phyloP scores from a whole-genome alignment of 1,140 invertebrate species.

The Atta texana region DNA sequence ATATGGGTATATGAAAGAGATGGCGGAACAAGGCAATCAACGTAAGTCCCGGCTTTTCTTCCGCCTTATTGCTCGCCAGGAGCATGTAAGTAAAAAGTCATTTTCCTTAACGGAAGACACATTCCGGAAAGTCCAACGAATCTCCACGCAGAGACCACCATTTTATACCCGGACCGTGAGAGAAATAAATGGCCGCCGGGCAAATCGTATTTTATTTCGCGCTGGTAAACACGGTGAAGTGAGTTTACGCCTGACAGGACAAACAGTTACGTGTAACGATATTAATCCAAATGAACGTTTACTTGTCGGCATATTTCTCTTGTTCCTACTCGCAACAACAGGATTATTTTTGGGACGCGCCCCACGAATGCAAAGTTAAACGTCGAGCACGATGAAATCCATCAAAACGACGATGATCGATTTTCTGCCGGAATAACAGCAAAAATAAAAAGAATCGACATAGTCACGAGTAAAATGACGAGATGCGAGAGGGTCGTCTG shows the following conservation, averaged over 20 bases:
- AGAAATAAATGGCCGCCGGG: conserved; percentile 69
- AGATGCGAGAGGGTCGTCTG: not conserved
- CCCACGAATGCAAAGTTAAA: conserved; percentile 38
- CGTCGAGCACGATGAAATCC: conserved; percentile 26
- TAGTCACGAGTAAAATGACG: conserved; percentile 13
- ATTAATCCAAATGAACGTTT: conserved; percentile 76
- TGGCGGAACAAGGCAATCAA: conserved; percentile 26
- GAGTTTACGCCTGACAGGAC: conserved; percentile 71
- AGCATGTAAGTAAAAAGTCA: conserved; percentile 55
- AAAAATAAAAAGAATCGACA: not conserved
- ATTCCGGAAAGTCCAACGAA: conserved; percentile 42
- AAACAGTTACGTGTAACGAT: conserved; percentile 74
- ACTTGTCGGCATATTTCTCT: conserved; percentile 69
- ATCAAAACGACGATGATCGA: conserved; percentile 35
- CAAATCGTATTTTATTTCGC: conserved; percentile 76
- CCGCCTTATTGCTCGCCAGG: conserved; percentile 14
- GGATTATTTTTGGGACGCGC: conserved; percentile 44
- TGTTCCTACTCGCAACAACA: conserved; percentile 30
- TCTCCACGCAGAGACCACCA: conserved; percentile 45
- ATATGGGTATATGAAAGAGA: conserved; percentile 18
- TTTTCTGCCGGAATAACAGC: not conserved
- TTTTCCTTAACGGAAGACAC: conserved; percentile 53
- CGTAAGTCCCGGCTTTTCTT: conserved; percentile 24
- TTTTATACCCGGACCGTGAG: conserved; percentile 47
- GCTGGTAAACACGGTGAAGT: conserved; percentile 70